Percentiles rank a stretch among this genome's conserved stretches.
Conservation (phyloP, 2,888 invertebrate genomes). For the Ormyrus labotus region DNA sequence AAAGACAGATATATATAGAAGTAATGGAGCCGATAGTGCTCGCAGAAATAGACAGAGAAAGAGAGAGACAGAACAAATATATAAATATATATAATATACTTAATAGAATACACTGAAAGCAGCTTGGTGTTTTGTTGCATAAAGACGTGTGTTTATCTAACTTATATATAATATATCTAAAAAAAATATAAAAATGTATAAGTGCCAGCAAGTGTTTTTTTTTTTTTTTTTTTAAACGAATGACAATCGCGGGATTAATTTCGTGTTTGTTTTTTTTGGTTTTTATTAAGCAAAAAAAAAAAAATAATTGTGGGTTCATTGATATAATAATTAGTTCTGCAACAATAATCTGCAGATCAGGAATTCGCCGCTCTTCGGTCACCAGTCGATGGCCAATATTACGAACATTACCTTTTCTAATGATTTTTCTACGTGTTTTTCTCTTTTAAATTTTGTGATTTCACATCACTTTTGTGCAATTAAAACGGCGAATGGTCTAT, state of each 20-base stretch:
- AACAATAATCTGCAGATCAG: constrained; percentile 23
- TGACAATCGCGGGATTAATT: constrained; percentile 39
- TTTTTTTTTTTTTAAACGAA: constrained; percentile 15
- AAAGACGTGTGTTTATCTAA: constrained; percentile 53
- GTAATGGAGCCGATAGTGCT: constrained; percentile 67
- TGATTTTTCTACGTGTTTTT: constrained; percentile 22
- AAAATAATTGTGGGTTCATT: constrained; percentile 26
- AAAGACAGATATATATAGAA: constrained; percentile 66
- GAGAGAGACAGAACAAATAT: constrained; percentile 62
- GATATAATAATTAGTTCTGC: constrained; percentile 21
- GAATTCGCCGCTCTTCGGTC: constrained; percentile 50
- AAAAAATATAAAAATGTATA: constrained; percentile 46
- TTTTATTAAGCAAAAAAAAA: constrained; percentile 5
- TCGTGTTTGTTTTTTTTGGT: constrained; percentile 18
- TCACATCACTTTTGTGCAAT: constrained; percentile 11
- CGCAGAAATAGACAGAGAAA: constrained; percentile 60
- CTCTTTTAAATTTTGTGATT: constrained; percentile 1
- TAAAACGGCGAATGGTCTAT: constrained; percentile 35
- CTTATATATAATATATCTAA: constrained; percentile 58
- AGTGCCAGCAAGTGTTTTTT: constrained; percentile 40
- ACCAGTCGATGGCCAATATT: constrained; percentile 55
- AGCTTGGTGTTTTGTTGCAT: constrained; percentile 74
- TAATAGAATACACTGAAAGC: constrained; percentile 74
- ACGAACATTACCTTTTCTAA: constrained; percentile 48
- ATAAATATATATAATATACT: constrained; percentile 64